Base-by-base conservation (phyloP, 2,888 invertebrate genomes). In the Rhingia campestris region DNA sequence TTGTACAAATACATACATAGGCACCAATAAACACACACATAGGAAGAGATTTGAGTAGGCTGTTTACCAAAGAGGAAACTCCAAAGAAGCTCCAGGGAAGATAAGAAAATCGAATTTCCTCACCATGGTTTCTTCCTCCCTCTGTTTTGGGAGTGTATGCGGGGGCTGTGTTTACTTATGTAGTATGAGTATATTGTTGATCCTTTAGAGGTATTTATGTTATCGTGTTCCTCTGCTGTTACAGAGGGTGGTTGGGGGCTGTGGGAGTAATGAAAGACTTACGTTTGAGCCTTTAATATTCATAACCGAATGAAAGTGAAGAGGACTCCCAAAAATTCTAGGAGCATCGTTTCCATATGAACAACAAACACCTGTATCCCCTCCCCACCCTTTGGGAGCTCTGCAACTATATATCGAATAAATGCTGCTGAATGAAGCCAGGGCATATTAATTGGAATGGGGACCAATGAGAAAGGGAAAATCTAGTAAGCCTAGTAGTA, bases 41-140 rank as follows among this genome's bases (percentile, higher is more conserved):
- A 49, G 3, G 5, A 10, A 49, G 6, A 22, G 37, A 39, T 32
- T 47, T 39, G 58, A 56, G 61, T 74, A 49, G 66, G 73, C 30
- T 59, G 53, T 37, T 72, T 64, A 32, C 41, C 10, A 61, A 39
- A 33, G 49, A 49, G 33, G 32, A 45, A 30, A 51, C 43, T 14
- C 53, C 56, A 54, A 64, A 39, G 47, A 51, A 61, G 72, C 76
- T 76, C 35, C 51, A 54, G 54, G 70, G 64, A 66, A 66, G 72
- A 76, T 76, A 72, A 72, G 54, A 81, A 76, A 81, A 72, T 75
- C 75, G 75, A 75, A 70, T 81, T 59, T 59, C 66, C 66, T 35
- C 35, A 41, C 49, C 32, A 41, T 76, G 75, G 39, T 51, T 54
- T 47, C 66, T 59, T 22, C 51, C 49, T 49, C 43, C 47, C 58